Conservation (phyloP, 2,888 invertebrate species). For the Thalpophila matura region DNA sequence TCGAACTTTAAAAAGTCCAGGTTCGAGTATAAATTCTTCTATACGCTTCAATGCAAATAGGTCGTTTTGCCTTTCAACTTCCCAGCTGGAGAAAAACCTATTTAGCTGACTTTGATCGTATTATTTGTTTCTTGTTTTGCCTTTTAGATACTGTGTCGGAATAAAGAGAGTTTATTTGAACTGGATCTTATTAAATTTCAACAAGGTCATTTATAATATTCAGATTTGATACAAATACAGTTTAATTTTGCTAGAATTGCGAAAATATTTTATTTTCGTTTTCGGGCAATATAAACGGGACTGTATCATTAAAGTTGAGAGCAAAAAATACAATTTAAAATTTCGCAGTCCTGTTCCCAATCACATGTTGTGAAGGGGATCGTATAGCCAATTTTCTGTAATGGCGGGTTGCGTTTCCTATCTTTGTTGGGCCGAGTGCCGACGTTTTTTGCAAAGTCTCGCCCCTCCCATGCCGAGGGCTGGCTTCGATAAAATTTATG, state of each 20-base stretch:
- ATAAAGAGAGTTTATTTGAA: slow-evolving; percentile 66
- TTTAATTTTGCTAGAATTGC: slow-evolving; percentile 26
- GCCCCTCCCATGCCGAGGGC: slow-evolving; percentile 79
- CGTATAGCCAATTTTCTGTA: slow-evolving; percentile 87
- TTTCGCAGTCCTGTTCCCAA: slow-evolving; percentile 70
- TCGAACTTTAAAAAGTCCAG: slow-evolving; percentile 61
- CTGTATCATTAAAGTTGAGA: slow-evolving; percentile 51
- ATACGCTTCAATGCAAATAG: slow-evolving; percentile 46
- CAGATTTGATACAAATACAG: slow-evolving; percentile 31
- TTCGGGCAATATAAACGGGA: slow-evolving; percentile 31
- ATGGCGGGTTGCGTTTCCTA: slow-evolving; percentile 88
- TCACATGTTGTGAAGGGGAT: slow-evolving; percentile 74
- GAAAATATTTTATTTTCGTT: slow-evolving; percentile 38
- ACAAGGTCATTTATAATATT: slow-evolving; percentile 47
- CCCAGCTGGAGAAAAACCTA: slow-evolving; percentile 85
- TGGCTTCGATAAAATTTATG: slow-evolving; percentile 76
- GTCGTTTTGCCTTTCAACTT: slow-evolving; percentile 62
- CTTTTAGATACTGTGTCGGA: slow-evolving; percentile 69
- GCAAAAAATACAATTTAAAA: slow-evolving; percentile 72
- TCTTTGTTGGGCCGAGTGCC: slow-evolving; percentile 85
- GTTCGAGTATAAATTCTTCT: slow-evolving; percentile 64
- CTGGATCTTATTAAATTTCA: slow-evolving; percentile 50
- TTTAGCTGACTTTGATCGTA: slow-evolving; percentile 88
- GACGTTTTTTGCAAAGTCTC: slow-evolving; percentile 85
- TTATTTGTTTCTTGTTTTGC: slow-evolving; percentile 88